Evolutionary conservation across 2,113 vertebrate species (phyloP).

Genomic region (Heterochromis multidens): DNA sequence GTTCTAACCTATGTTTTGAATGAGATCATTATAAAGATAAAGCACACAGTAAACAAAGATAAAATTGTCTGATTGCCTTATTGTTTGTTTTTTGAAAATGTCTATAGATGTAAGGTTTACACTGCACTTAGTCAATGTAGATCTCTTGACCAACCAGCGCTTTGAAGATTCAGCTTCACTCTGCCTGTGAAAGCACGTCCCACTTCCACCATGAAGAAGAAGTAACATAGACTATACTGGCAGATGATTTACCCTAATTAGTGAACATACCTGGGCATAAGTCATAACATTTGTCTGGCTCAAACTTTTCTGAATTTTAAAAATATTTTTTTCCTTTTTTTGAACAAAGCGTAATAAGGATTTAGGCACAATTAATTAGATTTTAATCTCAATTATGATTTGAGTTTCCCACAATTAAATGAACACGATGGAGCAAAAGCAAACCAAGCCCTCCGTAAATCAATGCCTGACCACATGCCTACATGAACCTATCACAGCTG

Average conservation of each 20-base stretch:
- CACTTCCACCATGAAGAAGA: not conserved
- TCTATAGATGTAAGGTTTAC: not conserved
- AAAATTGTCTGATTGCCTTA: not conserved
- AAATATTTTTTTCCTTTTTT: not conserved
- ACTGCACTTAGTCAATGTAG: not conserved
- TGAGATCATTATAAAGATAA: not conserved
- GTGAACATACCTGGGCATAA: not conserved
- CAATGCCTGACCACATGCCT: not conserved
- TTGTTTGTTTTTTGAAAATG: not conserved
- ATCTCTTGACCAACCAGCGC: not conserved
- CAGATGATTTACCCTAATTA: not conserved
- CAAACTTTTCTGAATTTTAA: not conserved
- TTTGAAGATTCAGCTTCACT: not conserved
- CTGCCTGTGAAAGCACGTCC: not conserved
- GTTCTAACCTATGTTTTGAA: not conserved
- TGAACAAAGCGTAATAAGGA: not conserved
- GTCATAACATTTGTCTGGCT: not conserved
- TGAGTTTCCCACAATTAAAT: too few species aligned
- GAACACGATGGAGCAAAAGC: not conserved
- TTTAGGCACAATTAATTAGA: too few species aligned
- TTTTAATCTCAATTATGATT: too few species aligned
- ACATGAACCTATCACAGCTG: not conserved
- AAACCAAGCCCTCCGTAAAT: not conserved
- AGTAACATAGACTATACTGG: not conserved
- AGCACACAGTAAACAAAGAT: not conserved